A percentile compares a stretch with the other conserved stretches of the same genome.
Evolutionary conservation across 2,113 vertebrate genomes (phyloP).

Genomic region (Furnarius figulus): DNA sequence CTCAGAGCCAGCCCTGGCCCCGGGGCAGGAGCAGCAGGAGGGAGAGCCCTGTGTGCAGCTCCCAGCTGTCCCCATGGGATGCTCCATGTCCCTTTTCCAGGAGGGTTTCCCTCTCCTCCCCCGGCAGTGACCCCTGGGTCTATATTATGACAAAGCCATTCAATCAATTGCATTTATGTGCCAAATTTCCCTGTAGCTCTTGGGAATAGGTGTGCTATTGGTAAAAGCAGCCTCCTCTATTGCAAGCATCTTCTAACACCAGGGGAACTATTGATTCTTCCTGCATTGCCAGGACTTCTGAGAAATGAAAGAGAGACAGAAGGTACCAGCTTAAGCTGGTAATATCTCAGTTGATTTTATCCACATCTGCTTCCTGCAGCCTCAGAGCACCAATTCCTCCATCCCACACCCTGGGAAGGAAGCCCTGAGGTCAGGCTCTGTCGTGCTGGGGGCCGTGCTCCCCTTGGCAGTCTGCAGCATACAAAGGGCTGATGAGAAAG

Average conservation of each 20-base stretch:
- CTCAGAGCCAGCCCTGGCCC: not conserved
- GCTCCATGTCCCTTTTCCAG: not conserved
- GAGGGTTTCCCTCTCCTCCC: not conserved
- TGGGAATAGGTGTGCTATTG: not conserved
- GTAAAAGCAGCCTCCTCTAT: not conserved
- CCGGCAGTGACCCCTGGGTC: fast-evolving
- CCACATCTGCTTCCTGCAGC: not conserved
- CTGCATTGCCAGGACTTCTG: not conserved
- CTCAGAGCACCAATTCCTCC: not conserved
- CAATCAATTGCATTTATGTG: not conserved
- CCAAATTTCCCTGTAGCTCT: not conserved
- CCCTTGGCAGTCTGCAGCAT: not conserved
- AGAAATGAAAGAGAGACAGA: not conserved
- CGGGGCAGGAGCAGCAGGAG: not conserved
- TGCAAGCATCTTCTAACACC: not conserved
- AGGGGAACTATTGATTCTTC: not conserved
- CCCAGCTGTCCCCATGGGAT: fast-evolving
- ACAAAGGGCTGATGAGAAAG: constrained; percentile 32
- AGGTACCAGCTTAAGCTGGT: not conserved
- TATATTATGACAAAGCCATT: not conserved
- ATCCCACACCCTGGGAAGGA: not conserved
- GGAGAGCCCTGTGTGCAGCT: not conserved
- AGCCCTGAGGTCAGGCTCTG: not conserved
- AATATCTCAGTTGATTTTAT: not conserved
- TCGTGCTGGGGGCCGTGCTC: not conserved